A percentile compares a stretch with the other conserved stretches of the same genome.
Evolutionary conservation across 2,113 vertebrate genomes (phyloP).

Genomic region (Mesocricetus auratus): DNA sequence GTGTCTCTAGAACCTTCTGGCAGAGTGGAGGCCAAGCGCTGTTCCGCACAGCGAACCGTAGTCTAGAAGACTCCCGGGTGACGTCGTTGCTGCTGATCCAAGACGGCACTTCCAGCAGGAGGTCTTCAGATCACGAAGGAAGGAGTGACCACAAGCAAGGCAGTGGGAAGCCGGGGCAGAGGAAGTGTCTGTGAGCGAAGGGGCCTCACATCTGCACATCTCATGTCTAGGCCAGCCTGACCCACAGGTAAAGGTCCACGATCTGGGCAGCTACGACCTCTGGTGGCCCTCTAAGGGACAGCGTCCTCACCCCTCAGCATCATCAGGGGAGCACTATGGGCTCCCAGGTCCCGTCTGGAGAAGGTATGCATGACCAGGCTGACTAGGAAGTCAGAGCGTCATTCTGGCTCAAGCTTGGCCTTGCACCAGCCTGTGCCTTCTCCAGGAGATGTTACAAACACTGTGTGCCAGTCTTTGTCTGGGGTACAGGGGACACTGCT

Average conservation of each 20-base stretch:
- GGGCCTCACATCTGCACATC: not conserved
- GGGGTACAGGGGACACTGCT: not conserved
- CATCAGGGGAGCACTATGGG: not conserved
- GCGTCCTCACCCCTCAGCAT: not conserved
- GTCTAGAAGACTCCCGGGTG: not conserved
- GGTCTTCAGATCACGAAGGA: not conserved
- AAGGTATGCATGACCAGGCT: not conserved
- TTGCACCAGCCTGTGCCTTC: not conserved
- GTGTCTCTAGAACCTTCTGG: not conserved
- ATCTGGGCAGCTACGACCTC: not conserved
- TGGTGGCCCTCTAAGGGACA: not conserved
- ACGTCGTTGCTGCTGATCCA: not conserved
- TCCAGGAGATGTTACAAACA: not conserved
- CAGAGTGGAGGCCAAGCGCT: not conserved
- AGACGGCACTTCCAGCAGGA: not conserved
- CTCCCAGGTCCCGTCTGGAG: not conserved
- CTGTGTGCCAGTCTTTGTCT: not conserved
- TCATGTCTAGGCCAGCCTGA: not conserved
- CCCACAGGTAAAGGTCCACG: not conserved
- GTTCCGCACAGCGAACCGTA: not conserved
- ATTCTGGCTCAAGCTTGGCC: not conserved
- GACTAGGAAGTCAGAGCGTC: not conserved
- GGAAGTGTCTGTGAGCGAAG: not conserved
- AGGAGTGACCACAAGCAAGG: not conserved
- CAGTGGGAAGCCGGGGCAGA: not conserved